Conservation (phyloP, 2,888 invertebrate species). For the Hypselothyrea guttata region DNA sequence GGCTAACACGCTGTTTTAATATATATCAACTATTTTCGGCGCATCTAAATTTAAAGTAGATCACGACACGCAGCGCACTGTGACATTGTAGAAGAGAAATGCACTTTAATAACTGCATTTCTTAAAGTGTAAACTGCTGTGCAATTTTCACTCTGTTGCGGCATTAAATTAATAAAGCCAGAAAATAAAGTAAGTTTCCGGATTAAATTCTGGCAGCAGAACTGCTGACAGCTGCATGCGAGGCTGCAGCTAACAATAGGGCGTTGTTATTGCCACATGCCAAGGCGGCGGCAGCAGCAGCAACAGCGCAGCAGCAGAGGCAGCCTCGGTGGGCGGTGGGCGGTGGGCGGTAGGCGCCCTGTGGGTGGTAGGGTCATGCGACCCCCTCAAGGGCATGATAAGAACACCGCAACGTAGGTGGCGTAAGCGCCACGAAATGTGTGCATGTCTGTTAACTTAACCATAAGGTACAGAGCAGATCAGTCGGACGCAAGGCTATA, state of each 20-base stretch:
- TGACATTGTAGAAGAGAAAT: background rate
- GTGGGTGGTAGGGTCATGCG: slow-evolving; percentile 49
- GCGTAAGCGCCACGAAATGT: slow-evolving; percentile 60
- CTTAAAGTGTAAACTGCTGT: slow-evolving; percentile 36
- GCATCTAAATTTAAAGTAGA: slow-evolving; percentile 16
- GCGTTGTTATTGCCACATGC: slow-evolving; percentile 60
- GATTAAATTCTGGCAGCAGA: background rate
- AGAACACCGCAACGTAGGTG: slow-evolving; percentile 44
- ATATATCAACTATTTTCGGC: slow-evolving; percentile 1
- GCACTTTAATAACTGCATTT: slow-evolving; percentile 13
- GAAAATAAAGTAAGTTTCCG: slow-evolving; percentile 43
- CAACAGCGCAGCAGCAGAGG: slow-evolving; percentile 10
- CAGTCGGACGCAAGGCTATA: no score
- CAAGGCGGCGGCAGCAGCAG: slow-evolving; percentile 17
- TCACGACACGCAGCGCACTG: background rate
- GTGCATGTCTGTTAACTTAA: slow-evolving; percentile 24
- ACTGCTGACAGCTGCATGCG: background rate
- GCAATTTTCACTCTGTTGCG: slow-evolving; percentile 31
- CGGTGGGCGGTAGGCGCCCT: slow-evolving; percentile 46
- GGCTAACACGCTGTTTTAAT: slow-evolving; percentile 3
- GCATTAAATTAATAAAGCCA: slow-evolving; percentile 26
- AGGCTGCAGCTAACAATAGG: slow-evolving; percentile 38
- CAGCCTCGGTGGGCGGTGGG: slow-evolving; percentile 12
- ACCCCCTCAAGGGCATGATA: slow-evolving; percentile 64
- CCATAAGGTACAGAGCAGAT: no score